Percentiles rank a stretch among this genome's conserved stretches.
These are phyloP conservation scores for Cyphomyrus plagiostoma DNA, from an alignment of 2,113 vertebrate genomes.

Conservation along the genomic window DNA sequence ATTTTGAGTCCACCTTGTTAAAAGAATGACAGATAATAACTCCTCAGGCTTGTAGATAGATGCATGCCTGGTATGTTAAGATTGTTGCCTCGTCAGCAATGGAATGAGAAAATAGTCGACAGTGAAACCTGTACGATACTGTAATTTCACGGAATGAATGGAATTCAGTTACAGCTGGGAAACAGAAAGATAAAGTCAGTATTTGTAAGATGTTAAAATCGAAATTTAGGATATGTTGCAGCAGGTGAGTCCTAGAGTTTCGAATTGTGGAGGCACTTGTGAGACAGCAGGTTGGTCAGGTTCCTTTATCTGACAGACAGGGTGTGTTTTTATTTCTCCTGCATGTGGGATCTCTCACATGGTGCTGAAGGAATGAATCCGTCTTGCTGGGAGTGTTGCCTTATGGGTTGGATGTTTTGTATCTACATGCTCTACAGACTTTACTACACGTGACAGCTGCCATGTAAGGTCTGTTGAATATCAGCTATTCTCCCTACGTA, in stretches of 20 bases:
- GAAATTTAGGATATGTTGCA: background rate
- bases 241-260: background rate
- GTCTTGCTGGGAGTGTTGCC: background rate
- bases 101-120: background rate
- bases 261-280: background rate
- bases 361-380: background rate
- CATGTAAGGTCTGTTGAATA: background rate
- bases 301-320: background rate
- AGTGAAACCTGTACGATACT: background rate
- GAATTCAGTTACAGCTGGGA: background rate
- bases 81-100: background rate
- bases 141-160: background rate
- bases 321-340: background rate
- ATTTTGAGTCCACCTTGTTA: background rate
- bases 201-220: background rate
- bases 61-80: background rate
- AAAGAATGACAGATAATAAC: background rate
- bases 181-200: background rate
- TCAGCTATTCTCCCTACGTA: background rate
- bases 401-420: background rate
- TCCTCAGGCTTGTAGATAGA: background rate
- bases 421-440: background rate
- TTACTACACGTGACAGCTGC: background rate
- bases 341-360: background rate
- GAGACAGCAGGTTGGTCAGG: background rate